These are phyloP conservation scores for Loris lydekkerianus DNA, from an alignment of 2,797 vertebrate genomes.

Conservation along the genomic window DNA sequence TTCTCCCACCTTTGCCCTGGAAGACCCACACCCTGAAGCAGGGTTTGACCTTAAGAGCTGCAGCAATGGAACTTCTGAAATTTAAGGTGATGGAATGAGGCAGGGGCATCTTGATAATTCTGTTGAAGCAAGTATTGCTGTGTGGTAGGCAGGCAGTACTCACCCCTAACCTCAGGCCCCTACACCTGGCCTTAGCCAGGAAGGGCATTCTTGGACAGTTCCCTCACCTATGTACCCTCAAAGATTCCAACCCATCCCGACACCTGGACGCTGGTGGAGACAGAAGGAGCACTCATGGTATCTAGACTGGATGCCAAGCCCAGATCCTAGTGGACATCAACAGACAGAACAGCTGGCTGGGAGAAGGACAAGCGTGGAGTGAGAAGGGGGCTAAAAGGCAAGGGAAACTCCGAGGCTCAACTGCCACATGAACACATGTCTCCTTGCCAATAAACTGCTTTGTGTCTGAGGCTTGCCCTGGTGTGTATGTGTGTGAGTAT, in stretches of 20 bases:
- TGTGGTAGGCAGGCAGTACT: neutral
- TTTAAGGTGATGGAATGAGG: neutral
- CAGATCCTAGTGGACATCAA: neutral
- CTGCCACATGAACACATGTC: conserved; percentile 47
- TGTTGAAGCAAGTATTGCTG: neutral
- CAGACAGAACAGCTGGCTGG: neutral
- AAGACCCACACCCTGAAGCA: neutral
- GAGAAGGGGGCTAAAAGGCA: neutral
- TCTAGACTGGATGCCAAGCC: neutral
- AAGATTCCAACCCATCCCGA: neutral
- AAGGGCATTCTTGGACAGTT: neutral
- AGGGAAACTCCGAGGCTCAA: neutral
- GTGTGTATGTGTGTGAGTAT: neutral
- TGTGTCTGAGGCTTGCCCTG: conserved; percentile 59
- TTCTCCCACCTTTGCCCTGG: neutral
- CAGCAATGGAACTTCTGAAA: neutral
- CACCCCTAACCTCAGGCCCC: neutral
- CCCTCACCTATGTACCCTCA: neutral
- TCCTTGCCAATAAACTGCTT: conserved; percentile 76
- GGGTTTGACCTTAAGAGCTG: neutral
- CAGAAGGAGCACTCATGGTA: neutral
- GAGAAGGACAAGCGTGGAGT: neutral
- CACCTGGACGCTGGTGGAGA: neutral
- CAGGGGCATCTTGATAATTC: neutral
- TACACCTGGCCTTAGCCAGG: neutral